These are phyloP conservation scores for Onychostoma macrolepis DNA, from an alignment of 2,113 vertebrate genomes.

Conservation along the genomic window DNA sequence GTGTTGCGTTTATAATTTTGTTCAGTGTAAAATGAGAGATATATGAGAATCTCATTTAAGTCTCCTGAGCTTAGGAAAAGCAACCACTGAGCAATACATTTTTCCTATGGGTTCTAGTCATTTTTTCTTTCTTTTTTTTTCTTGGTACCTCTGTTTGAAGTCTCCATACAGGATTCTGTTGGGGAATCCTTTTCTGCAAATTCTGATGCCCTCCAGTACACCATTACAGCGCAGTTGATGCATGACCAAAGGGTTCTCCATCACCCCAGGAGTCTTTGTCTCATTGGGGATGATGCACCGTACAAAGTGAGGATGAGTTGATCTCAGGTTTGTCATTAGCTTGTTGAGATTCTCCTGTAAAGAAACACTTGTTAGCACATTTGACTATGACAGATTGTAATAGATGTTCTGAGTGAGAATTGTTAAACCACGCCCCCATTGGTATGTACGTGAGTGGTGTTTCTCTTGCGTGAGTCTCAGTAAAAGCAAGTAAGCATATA, in stretches of 20 bases:
- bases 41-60: no score
- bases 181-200: conserved; percentile 89
- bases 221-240: conserved; percentile 95
- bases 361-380: not conserved
- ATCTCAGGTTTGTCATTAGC: conserved; percentile 84
- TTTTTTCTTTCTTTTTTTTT: not conserved
- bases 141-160: conserved; percentile 76
- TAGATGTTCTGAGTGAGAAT: no score
- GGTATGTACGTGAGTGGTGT: no score
- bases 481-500: no score
- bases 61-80: no score
- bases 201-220: conserved; percentile 91
- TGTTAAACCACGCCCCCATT: no score
- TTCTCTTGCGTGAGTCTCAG: no score
- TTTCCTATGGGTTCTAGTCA: not conserved
- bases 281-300: conserved; percentile 86
- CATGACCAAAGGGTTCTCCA: conserved; percentile 92
- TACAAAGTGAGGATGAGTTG: conserved; percentile 86
- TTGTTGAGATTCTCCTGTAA: conserved; percentile 87
- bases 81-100: no score
- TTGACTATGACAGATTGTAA: not conserved
- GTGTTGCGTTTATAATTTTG: no score
- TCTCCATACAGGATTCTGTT: conserved; percentile 87
- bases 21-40: no score
- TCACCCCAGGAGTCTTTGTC: conserved; percentile 86